These are phyloP conservation scores for Macrophya annulata DNA, from an alignment of 2,888 invertebrate species.

Conservation along the genomic window DNA sequence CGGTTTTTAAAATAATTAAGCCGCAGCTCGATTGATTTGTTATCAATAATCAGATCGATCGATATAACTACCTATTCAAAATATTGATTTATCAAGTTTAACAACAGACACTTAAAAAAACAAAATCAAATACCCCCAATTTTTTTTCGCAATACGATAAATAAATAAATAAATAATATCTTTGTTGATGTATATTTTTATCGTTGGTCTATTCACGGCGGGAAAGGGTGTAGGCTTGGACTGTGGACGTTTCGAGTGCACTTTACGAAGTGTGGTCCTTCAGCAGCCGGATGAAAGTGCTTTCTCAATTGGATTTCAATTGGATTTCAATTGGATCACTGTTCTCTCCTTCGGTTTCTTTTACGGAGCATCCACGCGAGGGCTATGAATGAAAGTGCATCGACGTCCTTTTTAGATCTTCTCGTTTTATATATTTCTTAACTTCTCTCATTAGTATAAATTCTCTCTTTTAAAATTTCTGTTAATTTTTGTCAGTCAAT, in stretches of 20 bases:
- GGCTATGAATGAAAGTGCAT: conserved; percentile 47
- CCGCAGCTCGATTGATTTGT: not conserved
- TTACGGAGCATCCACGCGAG: conserved; percentile 28
- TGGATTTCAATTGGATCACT: conserved; percentile 50
- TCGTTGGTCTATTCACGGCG: not conserved
- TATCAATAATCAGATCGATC: not conserved
- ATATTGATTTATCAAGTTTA: not conserved
- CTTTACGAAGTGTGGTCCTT: conserved; percentile 45
- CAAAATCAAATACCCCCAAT: not conserved
- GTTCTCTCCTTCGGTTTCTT: conserved; percentile 50
- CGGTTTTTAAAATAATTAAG: not conserved
- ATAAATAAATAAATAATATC: not conserved
- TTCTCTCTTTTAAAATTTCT: not conserved
- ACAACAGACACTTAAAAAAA: no score
- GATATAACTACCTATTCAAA: not conserved
- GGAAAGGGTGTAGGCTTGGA: not conserved
- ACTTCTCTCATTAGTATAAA: not conserved
- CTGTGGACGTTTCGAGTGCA: conserved; percentile 48
- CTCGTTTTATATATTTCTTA: not conserved
- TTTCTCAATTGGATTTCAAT: conserved; percentile 52
- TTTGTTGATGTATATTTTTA: conserved; percentile 1
- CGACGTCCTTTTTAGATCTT: conserved; percentile 17
- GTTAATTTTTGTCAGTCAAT: not conserved
- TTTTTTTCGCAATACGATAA: not conserved
- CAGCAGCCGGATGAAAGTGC: conserved; percentile 48